phyloP scores from a whole-genome alignment of 2,113 vertebrate species.

The Ranitomeya imitator region DNA sequence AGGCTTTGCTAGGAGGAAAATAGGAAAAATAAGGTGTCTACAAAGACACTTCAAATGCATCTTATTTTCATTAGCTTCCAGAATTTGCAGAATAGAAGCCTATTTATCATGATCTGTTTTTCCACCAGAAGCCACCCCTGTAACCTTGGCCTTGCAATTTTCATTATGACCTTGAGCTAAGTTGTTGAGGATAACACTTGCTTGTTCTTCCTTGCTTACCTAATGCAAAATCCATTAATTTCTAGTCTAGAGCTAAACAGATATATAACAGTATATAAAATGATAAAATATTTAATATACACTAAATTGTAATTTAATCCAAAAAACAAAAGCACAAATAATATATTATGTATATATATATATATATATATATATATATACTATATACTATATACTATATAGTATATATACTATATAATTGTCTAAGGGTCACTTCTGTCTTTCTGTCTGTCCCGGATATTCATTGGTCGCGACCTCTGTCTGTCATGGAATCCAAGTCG shows the following conservation, averaged over 20 bases:
- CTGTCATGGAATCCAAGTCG: no score
- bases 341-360: no score
- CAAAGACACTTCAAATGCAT: conserved; percentile 75
- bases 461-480: no score
- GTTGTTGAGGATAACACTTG: conserved; percentile 86
- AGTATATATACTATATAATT: no score
- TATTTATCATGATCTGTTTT: conserved; percentile 97
- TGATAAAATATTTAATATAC: conserved; percentile 77
- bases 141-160: conserved; percentile 83
- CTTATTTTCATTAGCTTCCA: conserved; percentile 91
- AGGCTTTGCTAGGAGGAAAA: conserved; percentile 69
- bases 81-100: conserved; percentile 93
- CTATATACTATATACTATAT: no score
- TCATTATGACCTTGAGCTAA: conserved; percentile 88
- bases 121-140: conserved; percentile 80
- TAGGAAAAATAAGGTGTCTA: conserved; percentile 73
- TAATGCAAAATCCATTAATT: conserved; percentile 89
- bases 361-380: no score
- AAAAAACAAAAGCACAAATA: no score
- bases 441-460: no score
- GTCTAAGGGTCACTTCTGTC: no score
- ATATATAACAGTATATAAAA: conserved; percentile 77
- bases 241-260: conserved; percentile 87
- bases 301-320: no score
- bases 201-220: conserved; percentile 91